A percentile compares a stretch with the other conserved stretches of the same genome.
phyloP scores from a whole-genome alignment of 2,113 vertebrate species.

The Pterophyllum scalare region DNA sequence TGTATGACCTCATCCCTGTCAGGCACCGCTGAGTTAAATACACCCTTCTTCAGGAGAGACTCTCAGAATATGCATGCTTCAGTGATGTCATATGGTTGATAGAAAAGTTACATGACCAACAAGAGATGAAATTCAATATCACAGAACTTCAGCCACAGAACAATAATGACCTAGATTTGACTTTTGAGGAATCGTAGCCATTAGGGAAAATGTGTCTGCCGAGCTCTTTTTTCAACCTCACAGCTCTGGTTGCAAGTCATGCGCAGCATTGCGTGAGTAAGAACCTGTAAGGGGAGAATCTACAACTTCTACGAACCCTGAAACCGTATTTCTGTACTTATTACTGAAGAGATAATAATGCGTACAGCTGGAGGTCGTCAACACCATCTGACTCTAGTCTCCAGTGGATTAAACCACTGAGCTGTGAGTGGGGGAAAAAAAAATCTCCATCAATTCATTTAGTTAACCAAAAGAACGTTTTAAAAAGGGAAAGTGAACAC shows the following conservation, averaged over 20 bases:
- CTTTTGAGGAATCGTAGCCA: not conserved
- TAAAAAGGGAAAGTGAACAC: not conserved
- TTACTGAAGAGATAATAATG: not conserved
- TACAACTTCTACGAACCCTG: not conserved
- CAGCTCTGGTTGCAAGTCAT: not conserved
- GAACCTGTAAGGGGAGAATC: not conserved
- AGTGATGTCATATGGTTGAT: accelerated
- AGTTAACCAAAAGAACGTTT: not conserved
- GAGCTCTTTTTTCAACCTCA: not conserved
- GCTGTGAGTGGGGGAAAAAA: not conserved
- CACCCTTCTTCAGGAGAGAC: not conserved
- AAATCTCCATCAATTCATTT: not conserved
- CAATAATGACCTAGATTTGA: not conserved
- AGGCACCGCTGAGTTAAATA: not conserved
- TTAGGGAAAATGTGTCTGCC: not conserved
- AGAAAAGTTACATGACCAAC: not conserved
- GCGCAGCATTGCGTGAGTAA: accelerated
- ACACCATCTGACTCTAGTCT: not conserved
- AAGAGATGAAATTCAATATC: accelerated
- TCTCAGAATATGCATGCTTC: not conserved
- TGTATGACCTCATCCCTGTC: not conserved
- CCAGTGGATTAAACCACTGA: not conserved
- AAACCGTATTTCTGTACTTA: not conserved
- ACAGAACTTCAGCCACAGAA: not conserved
- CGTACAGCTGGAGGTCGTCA: not conserved